Evolutionary conservation across 2,797 vertebrate species (phyloP).

Genomic region (Ceyx erithaca): DNA sequence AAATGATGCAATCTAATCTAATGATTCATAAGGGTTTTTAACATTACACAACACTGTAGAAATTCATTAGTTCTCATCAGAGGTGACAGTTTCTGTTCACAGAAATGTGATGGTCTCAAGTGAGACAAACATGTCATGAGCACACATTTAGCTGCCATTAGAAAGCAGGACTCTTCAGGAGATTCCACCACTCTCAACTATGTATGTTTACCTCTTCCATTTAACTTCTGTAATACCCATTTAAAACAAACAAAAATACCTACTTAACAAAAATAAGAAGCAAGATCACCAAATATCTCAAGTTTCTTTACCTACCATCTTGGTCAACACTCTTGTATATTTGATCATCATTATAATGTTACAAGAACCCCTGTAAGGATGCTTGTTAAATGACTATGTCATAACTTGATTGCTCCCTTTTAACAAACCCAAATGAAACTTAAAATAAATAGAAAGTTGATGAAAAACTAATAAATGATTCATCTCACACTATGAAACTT

Average conservation of each 20-base stretch:
- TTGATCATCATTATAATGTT: not conserved
- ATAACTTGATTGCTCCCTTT: not conserved
- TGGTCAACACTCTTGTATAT: not conserved
- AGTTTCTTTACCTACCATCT: not conserved
- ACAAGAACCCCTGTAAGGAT: accelerated
- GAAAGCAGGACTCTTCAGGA: not conserved
- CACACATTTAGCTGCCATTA: not conserved
- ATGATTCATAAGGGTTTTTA: not conserved
- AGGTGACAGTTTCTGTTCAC: not conserved
- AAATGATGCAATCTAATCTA: not conserved
- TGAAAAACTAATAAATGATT: not conserved
- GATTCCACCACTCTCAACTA: accelerated
- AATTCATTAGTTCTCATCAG: not conserved
- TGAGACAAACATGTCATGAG: not conserved
- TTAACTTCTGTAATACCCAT: not conserved
- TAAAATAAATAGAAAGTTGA: not conserved
- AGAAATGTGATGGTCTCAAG: not conserved
- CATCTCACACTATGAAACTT: not conserved
- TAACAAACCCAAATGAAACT: not conserved
- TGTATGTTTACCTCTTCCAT: not conserved
- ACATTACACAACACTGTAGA: not conserved
- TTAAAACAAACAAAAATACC: not conserved
- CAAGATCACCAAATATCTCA: not conserved
- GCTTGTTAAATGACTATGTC: not conserved
- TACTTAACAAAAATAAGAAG: not conserved